Conservation (phyloP, 2,888 invertebrate genomes). For the Glyphotaelius pellucidus region DNA sequence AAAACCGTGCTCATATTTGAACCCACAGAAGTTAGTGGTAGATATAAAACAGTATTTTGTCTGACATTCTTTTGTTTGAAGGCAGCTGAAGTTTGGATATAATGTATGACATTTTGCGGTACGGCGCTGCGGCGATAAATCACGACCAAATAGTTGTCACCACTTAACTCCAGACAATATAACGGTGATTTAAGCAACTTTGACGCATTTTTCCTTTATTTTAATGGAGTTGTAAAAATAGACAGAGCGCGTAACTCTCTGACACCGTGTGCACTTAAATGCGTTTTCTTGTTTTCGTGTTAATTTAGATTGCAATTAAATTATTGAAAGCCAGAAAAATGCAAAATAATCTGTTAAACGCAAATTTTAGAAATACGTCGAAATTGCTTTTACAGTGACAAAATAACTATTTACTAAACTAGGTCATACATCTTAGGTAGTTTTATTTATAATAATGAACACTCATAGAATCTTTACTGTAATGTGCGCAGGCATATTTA, state of each 20-base stretch:
- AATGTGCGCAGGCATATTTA: background rate
- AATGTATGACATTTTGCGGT: conserved; percentile 65
- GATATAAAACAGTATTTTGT: conserved; percentile 59
- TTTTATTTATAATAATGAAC: too few species aligned
- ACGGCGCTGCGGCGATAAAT: conserved; percentile 60
- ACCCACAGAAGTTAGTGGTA: conserved; percentile 7
- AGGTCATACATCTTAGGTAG: too few species aligned
- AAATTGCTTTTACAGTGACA: background rate
- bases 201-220: conserved; percentile 62
- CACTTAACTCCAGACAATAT: conserved; percentile 66
- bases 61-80: conserved; percentile 62
- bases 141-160: conserved; percentile 65
- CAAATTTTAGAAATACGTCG: background rate
- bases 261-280: conserved; percentile 50
- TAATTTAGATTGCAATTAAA: background rate
- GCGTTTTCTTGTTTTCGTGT: conserved; percentile 49
- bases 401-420: too few species aligned
- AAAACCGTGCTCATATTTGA: background rate
- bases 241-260: conserved; percentile 52
- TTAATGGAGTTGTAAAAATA: conserved; percentile 61
- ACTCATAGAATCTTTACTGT: background rate
- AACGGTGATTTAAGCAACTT: conserved; percentile 64
- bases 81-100: conserved; percentile 64
- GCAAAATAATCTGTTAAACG: background rate
- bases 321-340: background rate